A percentile compares a stretch with the other conserved stretches of the same genome.
These are phyloP conservation scores for Drosophila setosimentum DNA, from an alignment of 2,888 invertebrate species.

Conservation along the genomic window DNA sequence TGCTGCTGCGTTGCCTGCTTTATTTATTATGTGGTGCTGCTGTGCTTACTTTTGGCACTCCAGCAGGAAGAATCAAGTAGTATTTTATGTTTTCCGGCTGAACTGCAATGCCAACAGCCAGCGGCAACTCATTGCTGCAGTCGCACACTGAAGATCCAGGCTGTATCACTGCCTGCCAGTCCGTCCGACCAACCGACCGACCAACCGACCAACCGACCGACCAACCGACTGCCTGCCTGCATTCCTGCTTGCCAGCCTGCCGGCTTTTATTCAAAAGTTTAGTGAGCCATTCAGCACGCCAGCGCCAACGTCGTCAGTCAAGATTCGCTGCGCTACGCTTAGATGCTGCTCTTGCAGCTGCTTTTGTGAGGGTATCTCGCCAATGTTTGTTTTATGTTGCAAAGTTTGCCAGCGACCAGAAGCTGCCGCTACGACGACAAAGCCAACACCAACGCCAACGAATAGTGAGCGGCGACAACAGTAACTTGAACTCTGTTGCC, in stretches of 20 bases:
- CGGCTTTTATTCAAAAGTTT: constrained; percentile 80
- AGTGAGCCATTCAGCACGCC: constrained; percentile 79
- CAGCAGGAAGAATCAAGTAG: constrained; percentile 80
- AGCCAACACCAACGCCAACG: constrained; percentile 33
- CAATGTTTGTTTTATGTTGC: constrained; percentile 81
- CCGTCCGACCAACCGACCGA: background rate
- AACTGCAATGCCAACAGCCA: constrained; percentile 79
- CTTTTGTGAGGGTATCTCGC: constrained; percentile 64
- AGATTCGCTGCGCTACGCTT: constrained; percentile 52
- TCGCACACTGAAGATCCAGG: constrained; percentile 23
- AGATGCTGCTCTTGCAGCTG: constrained; percentile 16
- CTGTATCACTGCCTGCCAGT: constrained; percentile 2
- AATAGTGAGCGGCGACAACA: constrained; percentile 19
- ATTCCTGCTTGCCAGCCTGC: constrained; percentile 38
- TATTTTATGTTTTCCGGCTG: constrained; percentile 82
- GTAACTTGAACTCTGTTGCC: constrained; percentile 55
- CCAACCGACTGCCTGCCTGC: constrained; percentile 10
- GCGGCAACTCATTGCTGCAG: constrained; percentile 59
- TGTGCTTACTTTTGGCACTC: constrained; percentile 79
- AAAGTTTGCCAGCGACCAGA: constrained; percentile 74
- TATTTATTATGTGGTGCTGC: constrained; percentile 79
- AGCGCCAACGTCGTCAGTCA: constrained; percentile 71
- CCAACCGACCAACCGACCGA: background rate
- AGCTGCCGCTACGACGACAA: constrained; percentile 43
- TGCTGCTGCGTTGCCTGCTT: constrained; percentile 53